Evolutionary conservation across 2,113 vertebrate genomes (phyloP), one percentile per base, ranked within the genome.

Genomic region (Protomyctophum bolini): DNA sequence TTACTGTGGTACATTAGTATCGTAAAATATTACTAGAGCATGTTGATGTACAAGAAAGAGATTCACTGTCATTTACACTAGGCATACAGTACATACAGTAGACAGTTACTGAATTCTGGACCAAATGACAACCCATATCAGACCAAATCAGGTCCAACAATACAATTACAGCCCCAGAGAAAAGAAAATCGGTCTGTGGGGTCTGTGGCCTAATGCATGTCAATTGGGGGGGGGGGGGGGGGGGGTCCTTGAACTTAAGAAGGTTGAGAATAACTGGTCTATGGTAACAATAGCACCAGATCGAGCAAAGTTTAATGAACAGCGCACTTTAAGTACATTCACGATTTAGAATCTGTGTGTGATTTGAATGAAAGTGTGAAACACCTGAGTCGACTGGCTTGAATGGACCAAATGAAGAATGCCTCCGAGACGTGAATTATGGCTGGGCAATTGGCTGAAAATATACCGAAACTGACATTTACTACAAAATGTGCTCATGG

Each of bases 321-420:
- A 0, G 45, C 73, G 58, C 60, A 10, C 55, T 72, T 21, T 33
- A 75, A 73, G 61, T 83, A 84, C 79, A 86, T 84, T 88, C 79
- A 77, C 58, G 52, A 70, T 75, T 73, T 73, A 52, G 73, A 66
- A 62, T 66, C 63, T 59, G 55, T 45, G 67, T 46, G 64, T 68
- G 68, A 48, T 60, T 70, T 79, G 48, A 72, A 84, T 79, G 80
- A 73, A 73, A 83, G 77, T 75, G 65, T 83, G 76, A 70, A 87
- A 76, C 76, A 84, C 89, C 87, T 86, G 87, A 88, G 82, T 86
- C 85, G 80, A 80, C 76, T 82, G 81, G 56, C 63, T 68, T 76
- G 75, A 83, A 74, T 63, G 72, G 62, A 83, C 29, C 68, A 68
- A 76, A 77, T 75, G 33, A 64, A 72, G 7, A 58, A 21, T 48